Percentiles rank a stretch among this genome's conserved stretches.
Conservation (phyloP, 2,113 vertebrate species). For the Cryptoleucopteryx plumbea region DNA sequence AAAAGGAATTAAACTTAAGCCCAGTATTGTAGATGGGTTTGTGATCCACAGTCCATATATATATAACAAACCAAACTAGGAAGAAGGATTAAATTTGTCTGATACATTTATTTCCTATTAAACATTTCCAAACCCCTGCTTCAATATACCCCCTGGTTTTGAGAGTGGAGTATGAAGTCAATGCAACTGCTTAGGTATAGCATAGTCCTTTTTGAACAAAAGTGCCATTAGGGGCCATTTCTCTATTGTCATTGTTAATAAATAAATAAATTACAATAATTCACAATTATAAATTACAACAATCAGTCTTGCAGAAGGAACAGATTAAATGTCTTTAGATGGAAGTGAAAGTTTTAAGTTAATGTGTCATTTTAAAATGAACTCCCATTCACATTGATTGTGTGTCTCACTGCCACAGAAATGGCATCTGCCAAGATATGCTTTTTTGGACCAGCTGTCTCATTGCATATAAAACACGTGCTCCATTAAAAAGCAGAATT, state of each 20-base stretch:
- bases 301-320: neutral
- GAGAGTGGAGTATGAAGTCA: neutral
- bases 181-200: neutral
- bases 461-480: neutral
- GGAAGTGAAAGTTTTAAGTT: neutral
- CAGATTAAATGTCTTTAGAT: neutral
- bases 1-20: neutral
- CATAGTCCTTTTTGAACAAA: neutral
- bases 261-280: neutral
- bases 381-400: neutral
- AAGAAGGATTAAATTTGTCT: neutral
- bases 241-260: neutral
- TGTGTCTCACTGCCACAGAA: neutral
- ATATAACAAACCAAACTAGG: neutral
- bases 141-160: neutral
- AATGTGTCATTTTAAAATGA: neutral
- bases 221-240: neutral
- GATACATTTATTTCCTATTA: neutral
- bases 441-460: neutral
- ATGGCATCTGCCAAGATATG: neutral
- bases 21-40: neutral
- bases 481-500: neutral
- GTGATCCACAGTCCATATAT: neutral
- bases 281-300: neutral
- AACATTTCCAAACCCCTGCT: neutral